Evolutionary conservation across 2,888 invertebrate species (phyloP).

Genomic region (Harmothoe impar): DNA sequence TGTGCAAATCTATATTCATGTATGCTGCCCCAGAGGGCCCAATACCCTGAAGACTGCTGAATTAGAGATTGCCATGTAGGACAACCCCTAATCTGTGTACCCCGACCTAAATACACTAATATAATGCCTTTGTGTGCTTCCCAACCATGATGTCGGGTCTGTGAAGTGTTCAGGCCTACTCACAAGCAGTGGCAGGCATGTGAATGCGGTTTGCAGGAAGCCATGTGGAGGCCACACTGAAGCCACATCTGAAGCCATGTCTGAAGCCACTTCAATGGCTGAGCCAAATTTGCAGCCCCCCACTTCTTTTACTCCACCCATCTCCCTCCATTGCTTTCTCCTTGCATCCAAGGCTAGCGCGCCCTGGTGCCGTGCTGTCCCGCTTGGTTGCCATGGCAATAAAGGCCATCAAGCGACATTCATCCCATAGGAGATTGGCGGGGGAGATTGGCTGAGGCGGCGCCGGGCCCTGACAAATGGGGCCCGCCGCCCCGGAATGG

Average conservation of each 20-base stretch:
- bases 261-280: constrained; percentile 25
- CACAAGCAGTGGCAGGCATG: too few species aligned
- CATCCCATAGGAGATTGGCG: constrained; percentile 49
- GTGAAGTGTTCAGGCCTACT: too few species aligned
- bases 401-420: constrained; percentile 54
- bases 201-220: not conserved
- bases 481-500: constrained; percentile 13
- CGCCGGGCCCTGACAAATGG: constrained; percentile 48
- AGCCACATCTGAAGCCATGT: constrained; percentile 20
- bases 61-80: too few species aligned
- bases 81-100: too few species aligned
- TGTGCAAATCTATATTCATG: too few species aligned
- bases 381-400: constrained; percentile 57
- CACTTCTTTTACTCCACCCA: not conserved
- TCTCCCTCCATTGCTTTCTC: constrained; percentile 24
- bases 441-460: constrained; percentile 42
- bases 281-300: not conserved
- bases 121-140: too few species aligned
- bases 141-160: too few species aligned
- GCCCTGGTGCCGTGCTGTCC: constrained; percentile 11
- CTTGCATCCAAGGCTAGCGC: not conserved
- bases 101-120: too few species aligned
- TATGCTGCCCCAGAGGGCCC: too few species aligned
- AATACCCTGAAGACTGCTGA: too few species aligned
- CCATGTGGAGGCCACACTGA: not conserved